Base-by-base conservation (phyloP, 2,797 vertebrate species). In the Acomys russatus region DNA sequence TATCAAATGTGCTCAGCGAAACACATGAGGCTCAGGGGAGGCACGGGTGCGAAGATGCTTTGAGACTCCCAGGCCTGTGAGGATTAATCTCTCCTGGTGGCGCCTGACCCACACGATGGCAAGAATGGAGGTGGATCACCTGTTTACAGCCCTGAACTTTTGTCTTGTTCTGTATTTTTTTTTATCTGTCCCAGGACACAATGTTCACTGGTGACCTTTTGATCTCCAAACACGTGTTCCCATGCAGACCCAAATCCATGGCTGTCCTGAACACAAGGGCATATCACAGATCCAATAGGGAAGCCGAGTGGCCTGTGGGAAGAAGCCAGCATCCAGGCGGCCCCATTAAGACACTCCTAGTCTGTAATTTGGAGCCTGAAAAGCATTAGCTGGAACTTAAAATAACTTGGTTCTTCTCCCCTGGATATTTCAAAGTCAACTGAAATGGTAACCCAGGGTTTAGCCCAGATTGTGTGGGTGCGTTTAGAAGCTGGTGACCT, bases 321-420 rank as follows among this genome's bases (percentile, higher is more conserved):
- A 94, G 23, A 9, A 59, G 83, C 63, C 56, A 10, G 14, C 12
- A 15, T 85, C 35, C 56, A 59, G 78, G 94, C 7, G 61, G 74
- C 59, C 68, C 33, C 70, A 73, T 71, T 56, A 71, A 44, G 79
- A 61, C 56, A 38, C 44, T 23, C 9, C 54, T 73, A 49, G 44
- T 54, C 33, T 85, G 44, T 77, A 64, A 85, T 49, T 80, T n/a
- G 59, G 80, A 94, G 66, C 18, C 63, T 61, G 15, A 86, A 88
- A 80, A 84, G 44, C 70, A 78, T 74, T 44, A 74, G 25, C 33
- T 44, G n/a, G 78, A 80, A 73, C 59, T 68, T 78, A 68, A 88
- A 80, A 90, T 71, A 71, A 92, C 33, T 77, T 88, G 83, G 89
- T 25, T 56, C 23, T 85, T 59, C 38, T 59, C 82, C 78, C 82